These are phyloP conservation scores for Sylvietta virens DNA, from an alignment of 2,113 vertebrate species.

Conservation along the genomic window DNA sequence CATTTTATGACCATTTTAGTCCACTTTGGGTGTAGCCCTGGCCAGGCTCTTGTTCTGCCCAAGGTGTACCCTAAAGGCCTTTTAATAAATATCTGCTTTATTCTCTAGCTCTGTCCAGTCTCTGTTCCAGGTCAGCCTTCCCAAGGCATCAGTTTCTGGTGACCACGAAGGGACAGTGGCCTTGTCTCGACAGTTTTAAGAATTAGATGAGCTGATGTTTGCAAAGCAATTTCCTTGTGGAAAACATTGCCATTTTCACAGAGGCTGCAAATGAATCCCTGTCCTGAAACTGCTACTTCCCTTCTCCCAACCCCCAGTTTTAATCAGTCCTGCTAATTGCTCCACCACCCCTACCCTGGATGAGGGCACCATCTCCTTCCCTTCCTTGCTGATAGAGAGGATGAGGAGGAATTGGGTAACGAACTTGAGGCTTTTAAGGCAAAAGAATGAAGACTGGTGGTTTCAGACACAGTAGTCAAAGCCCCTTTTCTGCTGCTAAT, in stretches of 20 bases:
- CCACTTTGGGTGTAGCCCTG: too few relatives aligned
- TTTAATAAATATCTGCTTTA: too few relatives aligned
- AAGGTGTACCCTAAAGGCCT: too few relatives aligned
- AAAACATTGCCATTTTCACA: neutral
- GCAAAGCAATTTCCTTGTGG: neutral
- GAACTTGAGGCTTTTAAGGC: neutral
- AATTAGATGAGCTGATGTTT: neutral
- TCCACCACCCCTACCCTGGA: neutral
- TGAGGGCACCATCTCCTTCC: neutral
- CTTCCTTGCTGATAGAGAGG: neutral
- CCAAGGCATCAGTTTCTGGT: too few relatives aligned
- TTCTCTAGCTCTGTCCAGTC: too few relatives aligned
- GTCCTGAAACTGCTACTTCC: neutral
- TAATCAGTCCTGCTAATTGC: too few relatives aligned
- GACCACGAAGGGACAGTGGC: too few relatives aligned
- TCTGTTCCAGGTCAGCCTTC: too few relatives aligned
- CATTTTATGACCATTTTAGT: too few relatives aligned
- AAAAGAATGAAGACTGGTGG: neutral
- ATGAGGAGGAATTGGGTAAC: neutral
- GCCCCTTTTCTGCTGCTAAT: neutral
- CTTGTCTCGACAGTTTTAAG: accelerated
- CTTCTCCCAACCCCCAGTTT: neutral
- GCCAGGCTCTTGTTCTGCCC: too few relatives aligned
- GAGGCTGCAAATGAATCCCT: neutral
- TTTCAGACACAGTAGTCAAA: neutral